Evolutionary conservation across 2,888 invertebrate species (phyloP), one percentile per base, ranked within the genome.

Genomic region (Cantharis nigra): DNA sequence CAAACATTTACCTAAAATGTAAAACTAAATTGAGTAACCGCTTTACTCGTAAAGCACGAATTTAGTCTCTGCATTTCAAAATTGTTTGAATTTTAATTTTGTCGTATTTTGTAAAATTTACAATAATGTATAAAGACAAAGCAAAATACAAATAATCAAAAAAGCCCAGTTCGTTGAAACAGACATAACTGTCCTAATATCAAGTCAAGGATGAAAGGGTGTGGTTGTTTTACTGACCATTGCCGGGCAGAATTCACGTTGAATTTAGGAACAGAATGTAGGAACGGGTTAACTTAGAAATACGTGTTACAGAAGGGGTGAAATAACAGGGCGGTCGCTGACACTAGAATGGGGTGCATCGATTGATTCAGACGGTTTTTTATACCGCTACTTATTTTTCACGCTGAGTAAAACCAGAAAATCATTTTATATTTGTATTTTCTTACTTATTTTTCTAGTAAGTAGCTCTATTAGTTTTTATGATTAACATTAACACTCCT

Each of bases 141-240:
- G 67, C 69, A 74, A 74, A 74, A 63, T 63, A 23, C 73, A 69
- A 73, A 62, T 23, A 62, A 73, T 26, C 62, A 73, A 73, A 73
- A 73, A 67, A 73, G 30, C 49, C 30, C 65, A 69, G 73, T 62
- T 69, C 67, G 69, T 69, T 13, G 23, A 65, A 73, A 72, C 26
- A 69, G 26, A 62, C 28, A 69, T 69, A 67, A 69, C 69, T 30
- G 74, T 74, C 74, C 70, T 18, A 28, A 74, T 69, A 74, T 74
- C 69, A 74, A 74, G 74, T 74, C 74, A 63, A 70, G 69, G 74
- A 74, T 74, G 74, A 74, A 74, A 74, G 74, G 74, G 74, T 74
- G 74, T 74, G 74, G 74, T 74, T 74, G 74, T 74, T 74, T 74
- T 69, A 70, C 74, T 74, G 74, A 74, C 74, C 74, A 69, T 73